Conservation (phyloP, 1,140 invertebrate genomes). For the Aphis craccivora region DNA sequence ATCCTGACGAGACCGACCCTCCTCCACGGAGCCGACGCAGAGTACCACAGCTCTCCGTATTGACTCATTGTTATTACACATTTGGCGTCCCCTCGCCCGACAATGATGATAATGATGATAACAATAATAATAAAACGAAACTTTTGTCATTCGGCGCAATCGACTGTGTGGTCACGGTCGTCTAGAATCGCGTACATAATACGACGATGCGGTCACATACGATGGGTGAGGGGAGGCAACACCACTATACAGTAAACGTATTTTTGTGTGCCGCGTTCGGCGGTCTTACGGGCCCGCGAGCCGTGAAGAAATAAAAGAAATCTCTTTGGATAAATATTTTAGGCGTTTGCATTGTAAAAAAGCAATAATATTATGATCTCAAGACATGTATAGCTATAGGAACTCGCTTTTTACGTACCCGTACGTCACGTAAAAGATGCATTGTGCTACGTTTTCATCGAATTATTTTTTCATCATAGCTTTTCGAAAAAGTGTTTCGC, state of each 20-base stretch:
- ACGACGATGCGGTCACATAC: not conserved
- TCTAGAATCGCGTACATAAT: not conserved
- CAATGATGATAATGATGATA: not conserved
- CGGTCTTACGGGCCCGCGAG: not conserved
- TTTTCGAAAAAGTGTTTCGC: not conserved
- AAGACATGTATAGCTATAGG: not conserved
- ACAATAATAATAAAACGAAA: slow-evolving; percentile 19
- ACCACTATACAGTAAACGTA: not conserved
- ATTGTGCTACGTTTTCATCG: not conserved
- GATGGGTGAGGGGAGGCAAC: too few relatives aligned
- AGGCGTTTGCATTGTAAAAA: not conserved
- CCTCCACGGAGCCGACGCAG: not conserved
- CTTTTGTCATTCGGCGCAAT: slow-evolving; percentile 21
- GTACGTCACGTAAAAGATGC: not conserved
- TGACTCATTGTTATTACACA: slow-evolving; percentile 30
- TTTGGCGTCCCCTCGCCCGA: slow-evolving; percentile 11
- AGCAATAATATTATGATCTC: slow-evolving; percentile 5
- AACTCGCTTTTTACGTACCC: not conserved
- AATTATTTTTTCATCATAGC: slow-evolving; percentile 13
- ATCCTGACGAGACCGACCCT: not conserved
- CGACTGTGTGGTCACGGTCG: slow-evolving; percentile 24
- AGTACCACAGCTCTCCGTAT: not conserved
- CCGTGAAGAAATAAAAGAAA: not conserved
- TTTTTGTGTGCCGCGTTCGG: not conserved
- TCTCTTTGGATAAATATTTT: not conserved